Base-by-base conservation (phyloP, 2,888 invertebrate species). In the Oxytorus armatus region DNA sequence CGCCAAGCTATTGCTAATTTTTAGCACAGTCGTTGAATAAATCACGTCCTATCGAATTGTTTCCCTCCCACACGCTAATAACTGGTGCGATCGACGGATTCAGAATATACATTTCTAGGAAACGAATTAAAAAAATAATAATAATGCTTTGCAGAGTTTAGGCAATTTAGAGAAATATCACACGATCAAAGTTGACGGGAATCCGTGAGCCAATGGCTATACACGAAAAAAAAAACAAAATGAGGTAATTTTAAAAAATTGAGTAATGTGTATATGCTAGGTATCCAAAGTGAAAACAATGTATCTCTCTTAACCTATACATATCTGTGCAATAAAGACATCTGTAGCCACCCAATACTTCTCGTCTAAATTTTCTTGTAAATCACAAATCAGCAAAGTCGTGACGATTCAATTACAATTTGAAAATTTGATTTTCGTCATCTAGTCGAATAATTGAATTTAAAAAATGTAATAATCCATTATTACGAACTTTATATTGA, bases 301-400 rank as follows among this genome's bases (percentile, higher is more conserved):
- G 83, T 83, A 81, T 73, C 73, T 73, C 65, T 81, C 72, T 83
- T 86, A 89, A 89, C 85, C 85, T 87, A 88, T 84, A 90, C 89
- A 90, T 89, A 90, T 90, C 88, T 89, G 88, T 90, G 89, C 87
- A 90, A 90, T 90, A 90, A 90, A 90, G 77, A 83, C 79, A 86
- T 83, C 79, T 81, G 77, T 83, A 84, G 74, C 65, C 77, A 80
- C 59, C 18, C 39, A 29, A 63, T 47, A 16, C 0, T 39, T 55
- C 5, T 29, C 39, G n/a, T n/a, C n/a, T n/a, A n/a, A n/a, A n/a
- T n/a, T n/a, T n/a, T n/a, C n/a, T n/a, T n/a, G n/a, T n/a, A 33
- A n/a, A 33, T 49, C 33, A 23, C n/a, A 42, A 14, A 61, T 61
- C 18, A 8, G n/a, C 23, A 3, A 18, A 65, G 36, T 59, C 42